Base-by-base conservation (phyloP, 2,888 invertebrate species). In the Phyllotreta cruciferae region DNA sequence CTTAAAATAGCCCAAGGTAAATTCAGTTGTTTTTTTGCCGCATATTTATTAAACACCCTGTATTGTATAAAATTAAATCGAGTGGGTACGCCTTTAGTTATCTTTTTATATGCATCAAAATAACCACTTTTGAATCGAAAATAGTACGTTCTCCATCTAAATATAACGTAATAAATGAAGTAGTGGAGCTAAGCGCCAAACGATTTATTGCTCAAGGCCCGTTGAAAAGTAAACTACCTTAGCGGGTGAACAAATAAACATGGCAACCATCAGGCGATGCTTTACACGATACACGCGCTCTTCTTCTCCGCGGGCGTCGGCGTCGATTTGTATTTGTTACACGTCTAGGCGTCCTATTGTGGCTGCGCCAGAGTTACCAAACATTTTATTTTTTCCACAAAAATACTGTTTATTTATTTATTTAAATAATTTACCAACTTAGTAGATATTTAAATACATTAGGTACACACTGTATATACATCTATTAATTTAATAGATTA, bases 171-270 rank as follows among this genome's bases (percentile, higher is more conserved):
- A 53, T 60, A 53, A 62, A 35, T 60, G 39, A 52, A 52, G 50
- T 44, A 56, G 44, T 52, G 45, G 24, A 24, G 56, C 50, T 7
- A 58, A 60, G 67, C 72, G 77, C 66, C 74, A 75, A 77, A 68
- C 73, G 77, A 77, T 77, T 77, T 77, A 77, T 77, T 73, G 73
- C 66, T 74, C 74, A 68, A 74, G 73, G 67, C 75, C 73, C 69
- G 72, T 64, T 75, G 77, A 77, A 75, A 77, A 75, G 74, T 71
- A 75, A 74, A 76, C 73, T 70, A 71, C 74, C 70, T 66, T 71
- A 69, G 72, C 71, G 69, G 71, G 71, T 73, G 72, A 71, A 75
- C 75, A 76, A 76, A 76, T 75, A 76, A 74, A 76, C 73, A 74
- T 66, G 64, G 63, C 64, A 68, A 66, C 69, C 70, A 64, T 63